These are phyloP conservation scores for Cariama cristata DNA, from an alignment of 2,113 vertebrate species.

Conservation along the genomic window DNA sequence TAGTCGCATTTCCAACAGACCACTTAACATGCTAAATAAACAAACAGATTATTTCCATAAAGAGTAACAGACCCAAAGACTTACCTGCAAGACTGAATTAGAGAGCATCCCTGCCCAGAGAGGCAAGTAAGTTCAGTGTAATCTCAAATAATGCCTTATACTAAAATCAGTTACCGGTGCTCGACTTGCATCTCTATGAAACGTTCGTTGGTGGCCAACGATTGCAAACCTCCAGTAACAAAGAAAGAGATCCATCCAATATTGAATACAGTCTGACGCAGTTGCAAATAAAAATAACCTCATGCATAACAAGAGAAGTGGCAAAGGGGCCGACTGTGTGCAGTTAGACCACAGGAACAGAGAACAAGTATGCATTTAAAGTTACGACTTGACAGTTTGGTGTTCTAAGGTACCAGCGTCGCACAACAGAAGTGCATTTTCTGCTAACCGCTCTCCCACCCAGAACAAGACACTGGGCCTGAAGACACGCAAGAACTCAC, in stretches of 20 bases:
- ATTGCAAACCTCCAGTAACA: no score
- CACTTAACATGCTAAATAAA: background rate
- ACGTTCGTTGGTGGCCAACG: fast-evolving
- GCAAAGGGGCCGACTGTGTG: background rate
- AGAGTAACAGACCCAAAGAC: background rate
- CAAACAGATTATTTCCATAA: background rate
- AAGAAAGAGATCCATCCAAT: background rate
- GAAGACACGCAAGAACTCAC: background rate
- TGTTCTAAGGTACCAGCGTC: background rate
- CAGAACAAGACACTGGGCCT: background rate
- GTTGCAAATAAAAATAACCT: background rate
- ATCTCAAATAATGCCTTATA: background rate
- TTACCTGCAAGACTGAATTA: background rate
- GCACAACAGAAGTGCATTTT: fast-evolving
- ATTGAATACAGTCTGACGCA: background rate
- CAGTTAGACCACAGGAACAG: background rate
- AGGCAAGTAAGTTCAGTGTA: no score
- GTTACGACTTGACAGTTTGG: fast-evolving
- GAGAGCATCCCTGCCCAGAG: background rate
- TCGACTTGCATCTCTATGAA: fast-evolving
- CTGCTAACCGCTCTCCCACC: background rate
- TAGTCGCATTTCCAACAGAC: background rate
- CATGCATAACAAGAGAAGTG: background rate
- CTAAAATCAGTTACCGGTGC: background rate
- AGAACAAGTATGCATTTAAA: background rate